Percentiles rank a stretch among this genome's conserved stretches.
phyloP scores from a whole-genome alignment of 2,797 vertebrate genomes.

The Buphagus erythrorhynchus region DNA sequence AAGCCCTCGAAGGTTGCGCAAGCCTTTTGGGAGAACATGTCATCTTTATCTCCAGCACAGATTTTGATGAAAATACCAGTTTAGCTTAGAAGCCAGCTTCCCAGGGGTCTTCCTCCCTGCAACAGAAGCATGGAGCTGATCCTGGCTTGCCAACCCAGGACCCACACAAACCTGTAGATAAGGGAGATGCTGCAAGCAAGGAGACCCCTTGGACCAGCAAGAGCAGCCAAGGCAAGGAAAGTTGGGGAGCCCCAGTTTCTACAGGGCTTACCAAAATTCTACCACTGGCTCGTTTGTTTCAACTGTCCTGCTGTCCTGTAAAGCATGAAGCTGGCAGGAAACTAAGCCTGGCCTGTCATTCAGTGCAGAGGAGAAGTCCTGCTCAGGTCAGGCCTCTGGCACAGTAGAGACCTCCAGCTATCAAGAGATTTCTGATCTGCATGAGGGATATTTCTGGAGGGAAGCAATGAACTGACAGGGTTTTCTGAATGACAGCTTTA shows the following conservation, averaged over 20 bases:
- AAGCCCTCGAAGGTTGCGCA: background rate
- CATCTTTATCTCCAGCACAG: background rate
- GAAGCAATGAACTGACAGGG: background rate
- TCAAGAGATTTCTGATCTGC: background rate
- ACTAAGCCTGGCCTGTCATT: background rate
- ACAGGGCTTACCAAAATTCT: background rate
- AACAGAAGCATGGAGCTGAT: background rate
- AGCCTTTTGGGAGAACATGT: background rate
- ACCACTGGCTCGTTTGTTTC: background rate
- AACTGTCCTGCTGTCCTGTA: background rate
- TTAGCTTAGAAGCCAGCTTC: background rate
- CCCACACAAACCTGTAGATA: background rate
- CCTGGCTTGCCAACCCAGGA: background rate
- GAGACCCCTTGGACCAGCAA: background rate
- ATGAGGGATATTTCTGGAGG: background rate
- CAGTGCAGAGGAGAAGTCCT: background rate
- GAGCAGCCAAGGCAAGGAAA: background rate
- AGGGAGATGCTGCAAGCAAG: fast-evolving
- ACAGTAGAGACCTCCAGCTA: background rate
- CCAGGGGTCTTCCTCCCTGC: background rate
- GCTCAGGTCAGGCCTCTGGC: background rate
- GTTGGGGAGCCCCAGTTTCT: background rate
- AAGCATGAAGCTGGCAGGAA: background rate
- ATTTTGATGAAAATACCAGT: background rate
- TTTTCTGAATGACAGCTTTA: background rate